Percentiles rank a stretch among this genome's conserved stretches.
Conservation (phyloP, 2,113 vertebrate genomes). For the Phocoena phocoena region DNA sequence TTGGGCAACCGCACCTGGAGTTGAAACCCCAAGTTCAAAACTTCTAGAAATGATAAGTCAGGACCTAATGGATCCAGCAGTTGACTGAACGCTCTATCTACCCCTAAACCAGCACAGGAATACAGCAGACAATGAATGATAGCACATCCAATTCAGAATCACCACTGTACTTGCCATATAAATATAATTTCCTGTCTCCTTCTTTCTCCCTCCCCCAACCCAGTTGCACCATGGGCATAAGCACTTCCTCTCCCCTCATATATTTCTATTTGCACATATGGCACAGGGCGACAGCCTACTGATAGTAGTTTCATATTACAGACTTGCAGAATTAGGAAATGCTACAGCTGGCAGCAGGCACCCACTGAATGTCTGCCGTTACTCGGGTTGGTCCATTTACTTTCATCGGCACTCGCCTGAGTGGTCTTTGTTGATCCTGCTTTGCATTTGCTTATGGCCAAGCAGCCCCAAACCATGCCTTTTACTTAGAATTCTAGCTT, state of each 20-base stretch:
- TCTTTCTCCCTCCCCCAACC: neutral
- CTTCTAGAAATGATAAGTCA: neutral
- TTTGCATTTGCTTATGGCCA: neutral
- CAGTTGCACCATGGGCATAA: neutral
- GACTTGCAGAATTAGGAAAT: neutral
- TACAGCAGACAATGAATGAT: neutral
- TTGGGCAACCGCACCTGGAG: neutral
- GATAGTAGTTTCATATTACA: neutral
- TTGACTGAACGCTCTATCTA: neutral
- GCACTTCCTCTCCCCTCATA: neutral
- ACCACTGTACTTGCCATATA: neutral
- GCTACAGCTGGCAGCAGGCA: neutral
- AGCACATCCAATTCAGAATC: neutral
- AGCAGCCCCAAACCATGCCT: neutral
- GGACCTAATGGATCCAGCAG: too few relatives aligned
- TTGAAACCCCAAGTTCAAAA: neutral
- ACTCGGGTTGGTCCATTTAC: neutral
- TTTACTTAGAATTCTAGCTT: neutral
- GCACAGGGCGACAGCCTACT: neutral
- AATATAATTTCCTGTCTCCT: neutral
- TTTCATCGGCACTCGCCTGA: neutral
- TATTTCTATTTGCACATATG: constrained; percentile 20
- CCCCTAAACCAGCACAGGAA: neutral
- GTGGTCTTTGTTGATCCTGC: neutral
- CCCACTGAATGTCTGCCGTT: neutral